phyloP scores from a whole-genome alignment of 2,113 vertebrate genomes.

The Natator depressus region DNA sequence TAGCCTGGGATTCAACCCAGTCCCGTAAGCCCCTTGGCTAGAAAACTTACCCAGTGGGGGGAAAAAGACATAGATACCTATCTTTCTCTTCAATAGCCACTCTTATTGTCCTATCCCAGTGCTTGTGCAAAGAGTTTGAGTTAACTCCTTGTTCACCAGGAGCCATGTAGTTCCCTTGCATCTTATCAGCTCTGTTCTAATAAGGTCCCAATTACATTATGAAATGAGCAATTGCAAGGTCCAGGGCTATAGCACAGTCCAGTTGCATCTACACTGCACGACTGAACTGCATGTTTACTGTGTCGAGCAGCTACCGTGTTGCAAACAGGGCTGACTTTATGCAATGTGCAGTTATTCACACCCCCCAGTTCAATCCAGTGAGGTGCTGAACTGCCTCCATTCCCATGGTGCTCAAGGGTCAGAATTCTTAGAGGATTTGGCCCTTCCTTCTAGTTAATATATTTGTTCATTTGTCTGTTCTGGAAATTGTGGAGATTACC shows the following conservation, averaged over 20 bases:
- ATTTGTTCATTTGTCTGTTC: background rate
- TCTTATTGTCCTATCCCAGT: conserved; percentile 3
- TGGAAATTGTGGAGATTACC: background rate
- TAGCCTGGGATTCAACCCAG: background rate
- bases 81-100: conserved; percentile 28
- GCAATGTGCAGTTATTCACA: background rate
- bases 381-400: background rate
- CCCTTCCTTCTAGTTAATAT: background rate
- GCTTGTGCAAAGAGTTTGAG: conserved; percentile 21
- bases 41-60: conserved; percentile 25
- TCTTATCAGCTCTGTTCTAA: conserved; percentile 24
- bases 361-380: background rate
- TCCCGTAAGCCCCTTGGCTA: conserved; percentile 31
- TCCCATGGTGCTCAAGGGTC: background rate
- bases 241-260: background rate
- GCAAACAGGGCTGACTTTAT: background rate
- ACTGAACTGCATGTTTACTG: background rate
- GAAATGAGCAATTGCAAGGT: background rate
- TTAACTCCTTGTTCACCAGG: conserved; percentile 10
- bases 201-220: conserved; percentile 13
- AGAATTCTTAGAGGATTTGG: background rate
- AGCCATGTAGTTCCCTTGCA: conserved; percentile 35
- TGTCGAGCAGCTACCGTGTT: background rate
- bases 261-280: background rate
- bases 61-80: background rate